phyloP scores from a whole-genome alignment of 2,113 vertebrate genomes.

The Atherinomorus stipes region DNA sequence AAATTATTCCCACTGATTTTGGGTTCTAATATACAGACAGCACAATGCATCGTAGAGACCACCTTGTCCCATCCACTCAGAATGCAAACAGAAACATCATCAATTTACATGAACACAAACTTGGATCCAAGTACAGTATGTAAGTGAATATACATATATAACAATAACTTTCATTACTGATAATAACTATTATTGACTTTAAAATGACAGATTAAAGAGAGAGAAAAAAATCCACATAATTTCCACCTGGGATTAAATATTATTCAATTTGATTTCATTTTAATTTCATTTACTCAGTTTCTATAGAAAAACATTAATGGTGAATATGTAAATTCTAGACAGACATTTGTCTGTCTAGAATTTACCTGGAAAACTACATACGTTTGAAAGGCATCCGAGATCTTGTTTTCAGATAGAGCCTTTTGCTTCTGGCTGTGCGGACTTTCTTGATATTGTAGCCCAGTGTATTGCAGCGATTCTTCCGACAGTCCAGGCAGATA shows the following conservation, averaged over 20 bases:
- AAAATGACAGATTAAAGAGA: too few species aligned
- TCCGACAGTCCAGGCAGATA: slow-evolving; percentile 89
- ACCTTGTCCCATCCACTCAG: neutral
- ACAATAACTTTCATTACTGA: too few species aligned
- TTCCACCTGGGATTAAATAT: too few species aligned
- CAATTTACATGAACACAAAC: neutral
- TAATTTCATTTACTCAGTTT: too few species aligned
- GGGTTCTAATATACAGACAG: neutral
- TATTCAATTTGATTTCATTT: too few species aligned
- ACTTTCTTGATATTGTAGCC: slow-evolving; percentile 89
- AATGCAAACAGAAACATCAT: neutral
- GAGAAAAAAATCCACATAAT: too few species aligned
- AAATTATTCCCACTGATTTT: neutral
- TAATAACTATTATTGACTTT: too few species aligned
- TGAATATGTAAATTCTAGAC: too few species aligned
- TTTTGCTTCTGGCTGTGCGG: slow-evolving; percentile 75
- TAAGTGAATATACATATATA: too few species aligned
- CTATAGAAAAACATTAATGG: too few species aligned
- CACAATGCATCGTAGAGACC: neutral
- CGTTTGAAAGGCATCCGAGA: slow-evolving; percentile 91
- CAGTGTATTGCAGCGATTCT: slow-evolving; percentile 90
- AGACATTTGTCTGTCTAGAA: neutral
- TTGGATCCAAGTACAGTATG: neutral
- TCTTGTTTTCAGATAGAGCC: slow-evolving; percentile 89
- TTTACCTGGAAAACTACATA: slow-evolving; percentile 64